Base-by-base conservation (phyloP, 2,797 vertebrate species). In the Harpagifer antarcticus region DNA sequence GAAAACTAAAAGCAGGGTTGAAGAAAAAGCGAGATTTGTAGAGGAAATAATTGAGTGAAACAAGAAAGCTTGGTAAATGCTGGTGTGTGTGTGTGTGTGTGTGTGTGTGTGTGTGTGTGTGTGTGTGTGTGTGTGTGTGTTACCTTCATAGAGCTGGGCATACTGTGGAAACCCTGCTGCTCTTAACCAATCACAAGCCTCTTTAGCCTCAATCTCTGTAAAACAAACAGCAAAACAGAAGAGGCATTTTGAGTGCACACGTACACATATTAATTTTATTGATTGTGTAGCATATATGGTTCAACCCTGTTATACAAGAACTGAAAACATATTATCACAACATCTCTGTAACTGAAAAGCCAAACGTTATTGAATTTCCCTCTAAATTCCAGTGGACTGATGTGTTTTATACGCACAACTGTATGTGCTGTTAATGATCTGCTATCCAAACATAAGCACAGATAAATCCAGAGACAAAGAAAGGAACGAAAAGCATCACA, bases 81-180 rank as follows among this genome's bases (percentile, higher is more conserved):
- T 72, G 67, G 49, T 55, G 23, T 55, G 31, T 55, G 61, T 43
- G 45, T 15, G 15, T 69, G 45, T 45, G 47, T 61, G 44, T 62
- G 37, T 13, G 54, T 40, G 66, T 62, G 61, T 43, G 52, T 15
- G 15, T 69, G 45, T 45, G 27, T 58, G 42, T 50, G 40, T 31
- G 20, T 71, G 56, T 64, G 53, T 50, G 42, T 49, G 31, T 77
- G 50, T 66, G 37, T 72, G 55, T 61, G 48, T 65, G 71, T 88
- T 96, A 99, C 98, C 96, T 94, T 99, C 97, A 74, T 98, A 99
- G 33, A 99, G 93, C 86, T 99, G 98, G 68, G 97, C 96, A 27
- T 99, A 99, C 45, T 99, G 98, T 76, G 98, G 98, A 93, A 99
- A 99, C 76, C 98, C 98, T 1, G 98, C 97, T 5, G 98, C 98